Conservation (phyloP, 2,888 invertebrate genomes). For the Amphimallon solstitiale region DNA sequence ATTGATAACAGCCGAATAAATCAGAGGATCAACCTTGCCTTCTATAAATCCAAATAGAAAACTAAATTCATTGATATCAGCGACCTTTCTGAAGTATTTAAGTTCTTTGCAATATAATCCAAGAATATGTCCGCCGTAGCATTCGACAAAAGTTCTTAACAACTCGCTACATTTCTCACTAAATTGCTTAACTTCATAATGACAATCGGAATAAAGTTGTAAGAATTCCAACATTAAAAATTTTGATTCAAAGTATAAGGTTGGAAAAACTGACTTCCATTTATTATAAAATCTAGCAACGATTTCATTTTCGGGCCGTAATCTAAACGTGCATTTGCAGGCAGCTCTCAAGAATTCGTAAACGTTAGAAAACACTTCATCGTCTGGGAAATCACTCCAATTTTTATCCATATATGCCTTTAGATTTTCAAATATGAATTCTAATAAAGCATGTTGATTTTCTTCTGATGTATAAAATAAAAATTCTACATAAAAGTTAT, state of each 20-base stretch:
- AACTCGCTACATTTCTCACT: neutral
- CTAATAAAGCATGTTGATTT: neutral
- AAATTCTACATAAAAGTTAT: neutral
- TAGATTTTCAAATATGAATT: neutral
- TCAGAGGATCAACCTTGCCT: neutral
- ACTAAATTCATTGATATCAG: neutral
- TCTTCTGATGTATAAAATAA: neutral
- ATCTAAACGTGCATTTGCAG: neutral
- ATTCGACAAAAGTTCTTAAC: neutral
- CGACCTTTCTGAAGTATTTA: neutral
- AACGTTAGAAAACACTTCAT: neutral
- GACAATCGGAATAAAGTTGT: neutral
- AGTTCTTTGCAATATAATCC: neutral
- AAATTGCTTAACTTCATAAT: slow-evolving; percentile 8
- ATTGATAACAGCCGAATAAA: neutral
- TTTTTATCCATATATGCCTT: neutral
- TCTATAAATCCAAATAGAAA: neutral
- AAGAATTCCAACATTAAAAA: slow-evolving; percentile 14
- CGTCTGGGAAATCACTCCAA: slow-evolving; percentile 4
- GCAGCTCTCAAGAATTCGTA: slow-evolving; percentile 9
- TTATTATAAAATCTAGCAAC: neutral
- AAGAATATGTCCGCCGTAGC: neutral
- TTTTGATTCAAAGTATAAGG: neutral
- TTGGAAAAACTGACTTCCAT: neutral
- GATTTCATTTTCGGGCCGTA: neutral